Evolutionary conservation across 2,888 invertebrate genomes (phyloP).

Genomic region (Amphipyra tragopoginis): DNA sequence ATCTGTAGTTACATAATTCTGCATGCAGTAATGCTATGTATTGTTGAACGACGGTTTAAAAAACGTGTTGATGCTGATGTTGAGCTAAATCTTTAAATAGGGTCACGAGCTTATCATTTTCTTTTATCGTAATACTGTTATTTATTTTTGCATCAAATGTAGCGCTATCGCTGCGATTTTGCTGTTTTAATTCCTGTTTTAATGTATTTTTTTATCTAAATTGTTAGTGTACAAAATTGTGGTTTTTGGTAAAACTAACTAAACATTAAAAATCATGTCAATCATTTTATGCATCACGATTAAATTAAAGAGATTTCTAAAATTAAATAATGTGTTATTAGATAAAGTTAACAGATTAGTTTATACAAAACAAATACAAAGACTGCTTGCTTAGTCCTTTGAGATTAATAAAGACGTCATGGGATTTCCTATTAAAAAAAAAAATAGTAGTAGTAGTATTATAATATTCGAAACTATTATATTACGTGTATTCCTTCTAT

Average conservation of each 20-base stretch:
- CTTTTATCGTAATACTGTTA: constrained; percentile 42
- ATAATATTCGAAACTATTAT: too few species aligned
- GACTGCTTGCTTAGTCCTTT: too few species aligned
- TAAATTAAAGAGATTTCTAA: too few species aligned
- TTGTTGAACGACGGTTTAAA: constrained; percentile 35
- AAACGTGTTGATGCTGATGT: constrained; percentile 35
- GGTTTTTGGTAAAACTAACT: not conserved
- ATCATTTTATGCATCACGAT: not conserved
- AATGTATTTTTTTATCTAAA: not conserved
- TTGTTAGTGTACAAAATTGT: not conserved
- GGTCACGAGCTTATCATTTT: constrained; percentile 50
- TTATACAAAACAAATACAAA: too few species aligned
- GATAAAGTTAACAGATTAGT: too few species aligned
- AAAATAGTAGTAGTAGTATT: too few species aligned
- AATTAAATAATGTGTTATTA: too few species aligned
- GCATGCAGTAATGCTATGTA: constrained; percentile 57
- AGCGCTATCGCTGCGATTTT: constrained; percentile 39
- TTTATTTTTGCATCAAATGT: constrained; percentile 39
- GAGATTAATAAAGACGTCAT: too few species aligned
- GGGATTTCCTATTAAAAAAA: too few species aligned
- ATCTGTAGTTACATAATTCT: constrained; percentile 63
- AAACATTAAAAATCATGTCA: too few species aligned
- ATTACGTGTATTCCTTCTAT: too few species aligned
- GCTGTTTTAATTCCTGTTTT: constrained; percentile 20
- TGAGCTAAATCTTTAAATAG: constrained; percentile 42